Percentiles rank a stretch among this genome's conserved stretches.
Conservation (phyloP, 2,797 vertebrate genomes). For the Alosa sapidissima region DNA sequence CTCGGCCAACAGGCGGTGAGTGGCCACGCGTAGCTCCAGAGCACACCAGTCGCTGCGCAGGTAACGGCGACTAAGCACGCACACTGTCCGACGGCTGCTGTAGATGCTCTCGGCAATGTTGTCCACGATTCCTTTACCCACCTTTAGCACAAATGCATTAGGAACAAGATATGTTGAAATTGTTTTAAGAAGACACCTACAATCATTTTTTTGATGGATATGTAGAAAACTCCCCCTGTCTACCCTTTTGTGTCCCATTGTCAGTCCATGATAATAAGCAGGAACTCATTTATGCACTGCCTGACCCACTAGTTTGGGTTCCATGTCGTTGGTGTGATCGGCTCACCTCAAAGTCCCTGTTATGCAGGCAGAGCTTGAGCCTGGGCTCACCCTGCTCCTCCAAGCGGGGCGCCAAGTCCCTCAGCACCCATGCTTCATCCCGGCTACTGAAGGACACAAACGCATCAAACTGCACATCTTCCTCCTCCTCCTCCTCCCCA, state of each 20-base stretch:
- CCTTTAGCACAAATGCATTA: conserved; percentile 28
- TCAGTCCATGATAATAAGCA: too few relatives aligned
- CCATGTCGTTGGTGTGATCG: background rate
- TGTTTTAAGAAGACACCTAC: background rate
- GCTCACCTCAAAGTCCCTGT: conserved; percentile 54
- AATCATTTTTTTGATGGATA: background rate
- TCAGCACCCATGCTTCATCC: conserved; percentile 54
- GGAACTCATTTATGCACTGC: too few relatives aligned
- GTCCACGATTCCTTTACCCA: conserved; percentile 54
- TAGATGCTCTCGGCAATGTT: conserved; percentile 53
- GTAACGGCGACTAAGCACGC: conserved; percentile 48
- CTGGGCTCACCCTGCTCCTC: conserved; percentile 48
- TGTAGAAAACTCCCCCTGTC: too few relatives aligned
- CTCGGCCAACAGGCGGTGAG: conserved; percentile 47
- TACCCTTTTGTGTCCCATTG: too few relatives aligned
- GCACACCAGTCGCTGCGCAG: conserved; percentile 51
- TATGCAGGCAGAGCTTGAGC: conserved; percentile 52
- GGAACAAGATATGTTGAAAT: background rate
- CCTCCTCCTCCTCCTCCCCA: background rate
- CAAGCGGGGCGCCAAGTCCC: conserved; percentile 47
- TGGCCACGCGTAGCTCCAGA: conserved; percentile 53
- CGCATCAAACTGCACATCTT: conserved; percentile 44
- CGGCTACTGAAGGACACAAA: conserved; percentile 50
- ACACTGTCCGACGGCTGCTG: conserved; percentile 48
- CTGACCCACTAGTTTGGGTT: too few relatives aligned